Evolutionary conservation across 2,797 vertebrate species (phyloP), one percentile per base, ranked within the genome.

Genomic region (Pseudopleuronectes americanus): DNA sequence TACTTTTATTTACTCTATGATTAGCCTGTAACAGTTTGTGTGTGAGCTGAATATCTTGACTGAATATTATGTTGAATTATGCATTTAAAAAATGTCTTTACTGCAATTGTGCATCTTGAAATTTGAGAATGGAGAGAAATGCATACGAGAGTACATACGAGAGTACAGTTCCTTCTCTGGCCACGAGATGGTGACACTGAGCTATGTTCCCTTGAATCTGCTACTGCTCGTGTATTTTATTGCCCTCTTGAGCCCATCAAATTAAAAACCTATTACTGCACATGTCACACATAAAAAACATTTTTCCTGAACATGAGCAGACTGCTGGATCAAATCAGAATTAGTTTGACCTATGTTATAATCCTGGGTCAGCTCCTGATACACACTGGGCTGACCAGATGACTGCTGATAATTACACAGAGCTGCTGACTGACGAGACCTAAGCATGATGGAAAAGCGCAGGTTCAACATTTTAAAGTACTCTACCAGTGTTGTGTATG

Each of bases 141-240:
- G 43, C n/a, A n/a, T n/a, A n/a, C n/a, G n/a, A n/a, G n/a, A n/a
- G n/a, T n/a, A n/a, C n/a, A n/a, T n/a, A n/a, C n/a, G n/a, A n/a
- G 23, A 8, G 8, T 33, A 7, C 22, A 54, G 33, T 4, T 66
- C 14, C 1, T 36, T 12, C 3, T 66, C 2, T 59, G 53, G 13
- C 81, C 90, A 86, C 75, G 45, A 64, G 88, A 58, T 77, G 87
- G 84, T 19, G 77, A 64, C 26, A 28, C 21, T 48, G 75, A 81
- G 65, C 55, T 16, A 0, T 1, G 2, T 19, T 7, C 10, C 21
- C 1, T 24, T 23, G 3, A 57, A 13, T 67, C 22, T 21, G 38
- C 4, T 68, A 60, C 33, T 76, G 61, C n/a, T 62, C 33, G 49
- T 45, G n/a, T 48, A 57, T 51, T 66, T 68, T 19, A 68, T 4